Base-by-base conservation (phyloP, 1,140 invertebrate species). In the Carposina sasakii region DNA sequence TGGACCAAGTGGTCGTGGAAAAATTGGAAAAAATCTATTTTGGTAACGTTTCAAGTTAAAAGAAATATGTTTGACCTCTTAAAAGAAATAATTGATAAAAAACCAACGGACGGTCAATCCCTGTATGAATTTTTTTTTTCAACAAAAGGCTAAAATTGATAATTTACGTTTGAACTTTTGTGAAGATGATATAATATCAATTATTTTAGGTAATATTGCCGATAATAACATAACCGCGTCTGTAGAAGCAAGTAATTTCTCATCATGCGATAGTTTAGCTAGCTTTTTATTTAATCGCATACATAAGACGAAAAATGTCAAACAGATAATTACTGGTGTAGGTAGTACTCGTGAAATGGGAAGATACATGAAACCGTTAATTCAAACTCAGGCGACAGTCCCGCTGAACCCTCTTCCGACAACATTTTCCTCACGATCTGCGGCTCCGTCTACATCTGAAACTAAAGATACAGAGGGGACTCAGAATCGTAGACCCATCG, bases 161-260 rank as follows among this genome's bases (percentile, higher is more conserved):
- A 9, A 16, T 1, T 22, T 45, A 21, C 2, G 13, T 12, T 23
- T 45, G 22, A 22, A 21, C 13, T 45, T 45, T 20, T 22, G 13
- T 4, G 43, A 45, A 45, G 6, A 23, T 19, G 43, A 45, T 33
- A 21, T 33, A 12, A 45, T 45, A n/a, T 45, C 43, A 3, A 34
- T 45, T 12, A 45, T 45, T 3, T n/a, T 45, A 19, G 43, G 43
- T 3, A 33, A 21, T 15, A 45, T 45, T 23, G 43, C 28, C 1
- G 43, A 45, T 34, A 12, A 6, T 12, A 22, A 21, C 21, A 24
- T 45, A 10, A 12, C 5, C 13, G 23, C 43, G 15, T 37, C 34
- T 3, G n/a, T 37, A 37, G 34, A 37, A 34, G 43, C 43, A 15
- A 20, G 17, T 8, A 45, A 33, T 34, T 15, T 34, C 4, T 2